These are phyloP conservation scores for Zosterops borbonicus DNA, from an alignment of 2,113 vertebrate genomes.

Conservation along the genomic window DNA sequence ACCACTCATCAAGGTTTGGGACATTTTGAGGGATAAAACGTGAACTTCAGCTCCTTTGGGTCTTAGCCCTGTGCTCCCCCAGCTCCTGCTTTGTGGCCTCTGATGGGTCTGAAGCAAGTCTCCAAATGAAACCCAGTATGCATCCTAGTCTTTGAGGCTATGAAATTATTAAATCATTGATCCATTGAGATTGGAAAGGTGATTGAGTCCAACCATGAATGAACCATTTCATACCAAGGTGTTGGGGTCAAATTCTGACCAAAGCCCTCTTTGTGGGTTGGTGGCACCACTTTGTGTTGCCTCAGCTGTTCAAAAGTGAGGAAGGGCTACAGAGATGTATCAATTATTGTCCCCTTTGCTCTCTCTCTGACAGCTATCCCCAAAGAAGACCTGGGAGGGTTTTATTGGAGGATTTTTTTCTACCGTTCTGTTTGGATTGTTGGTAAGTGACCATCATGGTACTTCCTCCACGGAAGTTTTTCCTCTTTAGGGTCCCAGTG, in stretches of 20 bases:
- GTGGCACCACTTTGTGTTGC: not conserved
- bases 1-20: slow-evolving; percentile 92
- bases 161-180: not conserved
- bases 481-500: not conserved
- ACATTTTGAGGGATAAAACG: fast-evolving
- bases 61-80: not conserved
- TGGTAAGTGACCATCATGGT: slow-evolving; percentile 76
- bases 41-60: not conserved
- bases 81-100: not conserved
- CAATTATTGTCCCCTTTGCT: not conserved
- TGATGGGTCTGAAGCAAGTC: not conserved
- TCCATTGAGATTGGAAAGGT: not conserved
- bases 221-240: fast-evolving
- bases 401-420: slow-evolving; percentile 96
- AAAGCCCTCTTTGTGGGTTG: not conserved
- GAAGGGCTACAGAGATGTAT: not conserved
- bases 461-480: not conserved
- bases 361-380: slow-evolving; percentile 84
- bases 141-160: not conserved
- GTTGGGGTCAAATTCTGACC: not conserved
- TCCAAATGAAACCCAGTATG: not conserved
- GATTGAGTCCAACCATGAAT: not conserved
- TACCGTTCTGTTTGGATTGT: slow-evolving; percentile 91
- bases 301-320: not conserved
- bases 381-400: slow-evolving; percentile 99